Percentiles rank a stretch among this genome's conserved stretches.
Evolutionary conservation across 1,140 invertebrate species (phyloP).

Genomic region (Oryzaephilus surinamensis): DNA sequence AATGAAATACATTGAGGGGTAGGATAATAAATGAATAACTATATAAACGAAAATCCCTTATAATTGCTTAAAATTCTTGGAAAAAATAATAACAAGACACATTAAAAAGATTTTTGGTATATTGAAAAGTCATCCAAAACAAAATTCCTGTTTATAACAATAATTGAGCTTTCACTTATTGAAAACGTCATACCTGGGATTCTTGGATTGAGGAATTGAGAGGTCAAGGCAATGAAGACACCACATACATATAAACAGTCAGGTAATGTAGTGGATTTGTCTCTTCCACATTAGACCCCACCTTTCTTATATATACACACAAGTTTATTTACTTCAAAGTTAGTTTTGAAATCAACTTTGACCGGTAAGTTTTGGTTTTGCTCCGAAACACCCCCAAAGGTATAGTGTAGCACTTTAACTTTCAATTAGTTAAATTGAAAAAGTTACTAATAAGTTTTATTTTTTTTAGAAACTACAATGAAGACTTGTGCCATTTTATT

Average conservation of each 20-base stretch:
- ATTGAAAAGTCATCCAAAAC: conserved; percentile 1
- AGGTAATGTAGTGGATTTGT: too few relatives aligned
- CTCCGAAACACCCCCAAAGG: conserved; percentile 5
- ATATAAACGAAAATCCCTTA: too few relatives aligned
- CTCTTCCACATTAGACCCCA: background rate
- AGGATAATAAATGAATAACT: too few relatives aligned
- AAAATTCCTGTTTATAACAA: background rate
- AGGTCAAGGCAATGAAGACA: conserved; percentile 11
- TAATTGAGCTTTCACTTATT: conserved; percentile 2
- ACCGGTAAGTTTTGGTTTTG: conserved; percentile 7
- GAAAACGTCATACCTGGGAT: conserved; percentile 5
- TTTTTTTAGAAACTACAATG: conserved; percentile 4
- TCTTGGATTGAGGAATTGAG: conserved; percentile 10
- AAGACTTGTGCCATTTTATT: conserved; percentile 9
- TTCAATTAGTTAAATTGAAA: conserved; percentile 3
- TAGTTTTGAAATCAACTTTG: background rate
- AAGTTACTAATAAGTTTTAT: conserved; percentile 1
- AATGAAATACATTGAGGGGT: too few relatives aligned
- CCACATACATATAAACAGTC: too few relatives aligned
- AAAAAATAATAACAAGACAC: too few relatives aligned
- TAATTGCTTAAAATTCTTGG: too few relatives aligned
- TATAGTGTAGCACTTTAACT: conserved; percentile 4
- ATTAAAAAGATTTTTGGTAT: too few relatives aligned
- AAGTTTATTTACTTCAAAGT: background rate
- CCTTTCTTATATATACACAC: background rate